phyloP scores from a whole-genome alignment of 2,888 invertebrate genomes.

The Caenorhabditis sp. region DNA sequence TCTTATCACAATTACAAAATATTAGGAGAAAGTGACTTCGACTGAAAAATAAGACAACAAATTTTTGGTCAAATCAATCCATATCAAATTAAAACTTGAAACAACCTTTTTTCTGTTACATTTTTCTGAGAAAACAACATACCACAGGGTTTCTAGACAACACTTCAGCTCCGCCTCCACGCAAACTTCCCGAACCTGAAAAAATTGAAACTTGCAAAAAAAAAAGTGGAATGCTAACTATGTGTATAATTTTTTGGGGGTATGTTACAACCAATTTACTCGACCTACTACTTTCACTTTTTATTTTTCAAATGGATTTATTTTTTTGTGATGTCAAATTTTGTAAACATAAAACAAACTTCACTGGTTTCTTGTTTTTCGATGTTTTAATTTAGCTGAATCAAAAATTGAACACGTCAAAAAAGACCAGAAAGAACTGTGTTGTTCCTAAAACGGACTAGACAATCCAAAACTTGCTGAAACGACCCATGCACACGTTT shows the following conservation, averaged over 20 bases:
- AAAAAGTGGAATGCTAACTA: background rate
- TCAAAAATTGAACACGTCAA: no score
- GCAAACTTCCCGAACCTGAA: conserved; percentile 59
- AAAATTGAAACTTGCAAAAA: background rate
- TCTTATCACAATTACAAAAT: background rate
- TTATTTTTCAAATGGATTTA: background rate
- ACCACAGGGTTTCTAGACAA: conserved; percentile 47
- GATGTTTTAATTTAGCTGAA: no score
- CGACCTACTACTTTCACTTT: background rate
- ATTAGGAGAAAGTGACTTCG: background rate
- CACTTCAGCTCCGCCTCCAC: conserved; percentile 59
- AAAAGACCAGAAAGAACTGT: no score
- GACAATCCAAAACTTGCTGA: no score
- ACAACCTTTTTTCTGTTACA: conserved; percentile 1
- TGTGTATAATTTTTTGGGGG: background rate
- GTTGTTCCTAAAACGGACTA: no score
- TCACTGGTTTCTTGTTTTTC: background rate
- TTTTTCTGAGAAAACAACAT: conserved; percentile 8
- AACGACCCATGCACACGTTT: no score
- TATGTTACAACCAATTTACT: background rate
- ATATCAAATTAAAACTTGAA: conserved; percentile 10
- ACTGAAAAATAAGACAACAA: background rate
- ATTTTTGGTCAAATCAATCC: background rate
- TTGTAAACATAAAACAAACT: background rate
- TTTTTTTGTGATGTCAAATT: background rate